Conservation (phyloP, 2,888 invertebrate species). For the Operophtera brumata region DNA sequence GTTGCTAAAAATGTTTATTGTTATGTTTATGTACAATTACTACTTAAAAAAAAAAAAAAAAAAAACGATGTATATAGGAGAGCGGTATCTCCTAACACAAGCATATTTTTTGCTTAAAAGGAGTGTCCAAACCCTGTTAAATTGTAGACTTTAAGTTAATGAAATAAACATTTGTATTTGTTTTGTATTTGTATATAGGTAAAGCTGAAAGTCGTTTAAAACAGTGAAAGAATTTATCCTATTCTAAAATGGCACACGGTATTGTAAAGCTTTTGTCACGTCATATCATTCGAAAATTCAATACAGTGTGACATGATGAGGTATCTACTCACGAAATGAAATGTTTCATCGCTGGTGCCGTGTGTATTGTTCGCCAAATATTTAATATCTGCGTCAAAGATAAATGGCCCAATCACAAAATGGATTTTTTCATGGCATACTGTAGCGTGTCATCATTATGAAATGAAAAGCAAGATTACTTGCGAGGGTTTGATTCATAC, state of each 20-base stretch:
- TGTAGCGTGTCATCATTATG: constrained; percentile 1
- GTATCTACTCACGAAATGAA: constrained; percentile 17
- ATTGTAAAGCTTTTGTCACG: constrained; percentile 11
- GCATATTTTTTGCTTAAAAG: too few species aligned
- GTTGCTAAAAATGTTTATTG: too few species aligned
- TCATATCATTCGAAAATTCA: constrained; percentile 9
- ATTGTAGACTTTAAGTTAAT: too few species aligned
- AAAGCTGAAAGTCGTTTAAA: too few species aligned
- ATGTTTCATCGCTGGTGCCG: constrained; percentile 17
- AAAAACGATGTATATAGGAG: too few species aligned
- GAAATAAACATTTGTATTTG: too few species aligned
- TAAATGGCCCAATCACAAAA: constrained; percentile 22
- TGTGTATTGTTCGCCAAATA: constrained; percentile 25
- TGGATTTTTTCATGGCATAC: constrained; percentile 11
- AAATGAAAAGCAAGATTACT: constrained; percentile 5
- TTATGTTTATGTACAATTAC: too few species aligned
- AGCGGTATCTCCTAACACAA: too few species aligned
- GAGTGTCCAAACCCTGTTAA: too few species aligned
- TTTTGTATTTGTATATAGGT: too few species aligned
- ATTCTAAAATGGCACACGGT: not conserved
- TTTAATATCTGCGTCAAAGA: constrained; percentile 25
- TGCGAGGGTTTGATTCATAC: not conserved
- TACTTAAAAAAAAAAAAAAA: too few species aligned
- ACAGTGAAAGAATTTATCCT: not conserved
- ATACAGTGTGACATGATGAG: constrained; percentile 10